Evolutionary conservation across 2,113 vertebrate species (phyloP).

Genomic region (Anoura caudifer): DNA sequence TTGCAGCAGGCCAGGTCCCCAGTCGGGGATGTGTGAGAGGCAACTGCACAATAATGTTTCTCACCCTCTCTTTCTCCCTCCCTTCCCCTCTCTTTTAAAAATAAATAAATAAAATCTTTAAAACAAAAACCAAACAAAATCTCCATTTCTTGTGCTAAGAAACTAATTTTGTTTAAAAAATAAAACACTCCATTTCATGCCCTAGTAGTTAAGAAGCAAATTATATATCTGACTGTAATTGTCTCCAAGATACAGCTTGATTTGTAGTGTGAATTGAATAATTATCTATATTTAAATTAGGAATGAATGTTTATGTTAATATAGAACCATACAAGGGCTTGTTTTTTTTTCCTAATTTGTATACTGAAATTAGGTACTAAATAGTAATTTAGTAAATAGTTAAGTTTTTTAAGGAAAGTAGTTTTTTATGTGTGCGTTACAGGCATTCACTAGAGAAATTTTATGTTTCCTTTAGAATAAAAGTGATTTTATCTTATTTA

Average conservation of each 20-base stretch:
- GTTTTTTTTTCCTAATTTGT: slow-evolving; percentile 10
- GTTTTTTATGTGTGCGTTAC: slow-evolving; percentile 1
- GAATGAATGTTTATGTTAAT: not conserved
- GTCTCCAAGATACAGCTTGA: slow-evolving; percentile 22
- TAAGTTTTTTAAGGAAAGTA: slow-evolving; percentile 18
- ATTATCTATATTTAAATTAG: not conserved
- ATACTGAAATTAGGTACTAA: slow-evolving; percentile 1
- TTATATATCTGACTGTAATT: not conserved
- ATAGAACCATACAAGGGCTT: not conserved
- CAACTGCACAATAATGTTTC: no score
- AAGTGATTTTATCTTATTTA: slow-evolving; percentile 37
- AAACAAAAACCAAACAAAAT: no score
- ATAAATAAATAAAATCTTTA: no score
- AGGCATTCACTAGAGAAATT: not conserved
- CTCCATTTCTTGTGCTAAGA: not conserved
- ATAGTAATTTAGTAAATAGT: not conserved
- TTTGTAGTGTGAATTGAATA: not conserved
- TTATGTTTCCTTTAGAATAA: not conserved
- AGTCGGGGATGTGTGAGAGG: no score
- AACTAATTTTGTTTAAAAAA: not conserved
- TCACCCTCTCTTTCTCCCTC: no score
- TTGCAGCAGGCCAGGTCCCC: no score
- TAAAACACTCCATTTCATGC: not conserved
- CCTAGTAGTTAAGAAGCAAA: not conserved
- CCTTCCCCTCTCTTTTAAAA: no score